These are phyloP conservation scores for Acronicta leporina DNA, from an alignment of 2,888 invertebrate species.

Conservation along the genomic window DNA sequence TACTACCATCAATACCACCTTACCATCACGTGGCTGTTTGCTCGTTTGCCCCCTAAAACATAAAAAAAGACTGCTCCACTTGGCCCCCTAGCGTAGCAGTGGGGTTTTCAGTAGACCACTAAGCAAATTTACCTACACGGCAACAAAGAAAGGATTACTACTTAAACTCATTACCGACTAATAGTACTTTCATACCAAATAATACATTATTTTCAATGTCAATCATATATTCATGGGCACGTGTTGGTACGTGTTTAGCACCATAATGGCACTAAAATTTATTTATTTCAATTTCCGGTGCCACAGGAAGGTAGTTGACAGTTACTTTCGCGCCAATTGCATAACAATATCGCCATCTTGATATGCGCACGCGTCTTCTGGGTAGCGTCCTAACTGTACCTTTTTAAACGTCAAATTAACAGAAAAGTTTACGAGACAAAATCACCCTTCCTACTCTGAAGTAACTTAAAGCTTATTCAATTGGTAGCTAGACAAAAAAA, in stretches of 20 bases:
- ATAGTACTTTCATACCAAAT: constrained; percentile 54
- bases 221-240: constrained; percentile 61
- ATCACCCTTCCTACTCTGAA: too few relatives aligned
- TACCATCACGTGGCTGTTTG: too few relatives aligned
- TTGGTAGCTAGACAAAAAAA: too few relatives aligned
- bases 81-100: too few relatives aligned
- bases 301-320: constrained; percentile 72
- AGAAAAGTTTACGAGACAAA: too few relatives aligned
- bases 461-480: too few relatives aligned
- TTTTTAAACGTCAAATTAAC: too few relatives aligned
- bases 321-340: constrained; percentile 76
- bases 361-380: constrained; percentile 44
- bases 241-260: constrained; percentile 60
- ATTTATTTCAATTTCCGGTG: constrained; percentile 68
- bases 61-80: too few relatives aligned
- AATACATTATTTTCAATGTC: constrained; percentile 66
- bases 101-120: too few relatives aligned
- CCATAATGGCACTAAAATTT: constrained; percentile 54
- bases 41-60: too few relatives aligned
- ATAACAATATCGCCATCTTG: constrained; percentile 69
- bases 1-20: too few relatives aligned
- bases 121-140: too few relatives aligned
- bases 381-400: constrained; percentile 17
- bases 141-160: constrained; percentile 16
- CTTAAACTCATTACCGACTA: constrained; percentile 30